Percentiles rank a stretch among this genome's conserved stretches.
Evolutionary conservation across 1,140 invertebrate species (phyloP).

Genomic region (Pseudachorutes palmiensis): DNA sequence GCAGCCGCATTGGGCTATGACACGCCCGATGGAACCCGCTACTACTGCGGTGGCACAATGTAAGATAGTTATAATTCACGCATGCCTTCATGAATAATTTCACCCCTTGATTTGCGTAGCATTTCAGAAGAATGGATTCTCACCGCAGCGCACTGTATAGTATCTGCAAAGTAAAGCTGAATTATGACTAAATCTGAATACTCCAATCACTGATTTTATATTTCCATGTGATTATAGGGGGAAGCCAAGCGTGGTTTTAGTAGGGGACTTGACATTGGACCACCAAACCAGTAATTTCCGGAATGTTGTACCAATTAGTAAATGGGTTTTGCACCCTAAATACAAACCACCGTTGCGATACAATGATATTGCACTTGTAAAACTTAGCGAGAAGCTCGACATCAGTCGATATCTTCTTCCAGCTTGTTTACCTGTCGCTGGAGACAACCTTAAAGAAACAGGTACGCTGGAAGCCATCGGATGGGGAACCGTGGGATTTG

Average conservation of each 20-base stretch:
- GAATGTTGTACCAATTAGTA: constrained; percentile 23
- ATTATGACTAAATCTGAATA: constrained; percentile 1
- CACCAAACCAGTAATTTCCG: constrained; percentile 14
- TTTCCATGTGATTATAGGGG: constrained; percentile 21
- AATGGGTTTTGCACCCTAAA: constrained; percentile 25
- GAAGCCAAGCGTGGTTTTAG: constrained; percentile 19
- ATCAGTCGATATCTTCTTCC: constrained; percentile 22
- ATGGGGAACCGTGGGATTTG: constrained; percentile 22
- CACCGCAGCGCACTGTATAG: constrained; percentile 45
- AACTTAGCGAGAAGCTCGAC: constrained; percentile 18
- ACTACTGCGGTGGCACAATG: constrained; percentile 24
- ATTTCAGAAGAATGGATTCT: constrained; percentile 42
- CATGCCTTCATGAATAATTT: background rate
- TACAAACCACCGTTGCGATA: constrained; percentile 32
- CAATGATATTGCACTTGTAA: constrained; percentile 33
- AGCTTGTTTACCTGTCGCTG: constrained; percentile 22
- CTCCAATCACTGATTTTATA: constrained; percentile 6
- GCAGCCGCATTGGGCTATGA: constrained; percentile 31
- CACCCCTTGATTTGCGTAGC: background rate
- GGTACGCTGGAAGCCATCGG: constrained; percentile 28
- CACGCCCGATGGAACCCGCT: background rate
- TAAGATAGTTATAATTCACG: background rate
- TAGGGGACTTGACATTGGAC: constrained; percentile 28
- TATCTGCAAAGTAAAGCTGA: background rate
- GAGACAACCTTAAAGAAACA: background rate